Conservation (phyloP, 2,113 vertebrate genomes). For the Sapajus apella region DNA sequence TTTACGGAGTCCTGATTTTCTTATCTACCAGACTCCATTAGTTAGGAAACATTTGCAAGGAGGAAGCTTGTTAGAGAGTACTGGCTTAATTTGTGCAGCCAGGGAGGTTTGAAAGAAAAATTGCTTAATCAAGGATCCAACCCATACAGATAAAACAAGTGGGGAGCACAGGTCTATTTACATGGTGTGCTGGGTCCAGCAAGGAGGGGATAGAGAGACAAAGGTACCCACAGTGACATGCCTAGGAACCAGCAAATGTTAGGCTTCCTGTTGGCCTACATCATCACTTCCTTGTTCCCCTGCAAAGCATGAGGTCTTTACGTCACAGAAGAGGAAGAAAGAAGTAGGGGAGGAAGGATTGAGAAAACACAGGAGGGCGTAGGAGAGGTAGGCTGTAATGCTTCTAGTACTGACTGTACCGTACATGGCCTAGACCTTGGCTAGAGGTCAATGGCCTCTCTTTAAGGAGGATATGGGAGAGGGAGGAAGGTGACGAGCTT, state of each 20-base stretch:
- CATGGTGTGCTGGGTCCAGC: not conserved
- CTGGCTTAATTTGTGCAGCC: not conserved
- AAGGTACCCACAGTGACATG: not conserved
- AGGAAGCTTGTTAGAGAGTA: not conserved
- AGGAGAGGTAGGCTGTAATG: not conserved
- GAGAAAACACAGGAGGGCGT: not conserved
- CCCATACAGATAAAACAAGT: not conserved
- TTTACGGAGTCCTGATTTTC: not conserved
- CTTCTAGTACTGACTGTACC: not conserved
- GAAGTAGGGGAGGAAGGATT: not conserved
- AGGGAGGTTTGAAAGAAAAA: not conserved
- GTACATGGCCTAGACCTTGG: not conserved
- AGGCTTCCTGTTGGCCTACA: constrained; percentile 1
- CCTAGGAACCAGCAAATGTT: not conserved
- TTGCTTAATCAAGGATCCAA: not conserved
- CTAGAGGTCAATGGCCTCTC: not conserved
- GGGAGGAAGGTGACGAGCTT: not conserved
- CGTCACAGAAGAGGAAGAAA: constrained; percentile 18
- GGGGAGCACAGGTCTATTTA: not conserved
- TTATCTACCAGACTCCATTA: not conserved
- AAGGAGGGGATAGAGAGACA: not conserved
- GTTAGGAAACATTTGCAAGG: not conserved
- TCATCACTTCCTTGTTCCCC: not conserved
- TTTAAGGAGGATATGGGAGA: not conserved
- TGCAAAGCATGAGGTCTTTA: not conserved